These are phyloP conservation scores for Sander vitreus DNA, from an alignment of 2,113 vertebrate species.

Conservation along the genomic window DNA sequence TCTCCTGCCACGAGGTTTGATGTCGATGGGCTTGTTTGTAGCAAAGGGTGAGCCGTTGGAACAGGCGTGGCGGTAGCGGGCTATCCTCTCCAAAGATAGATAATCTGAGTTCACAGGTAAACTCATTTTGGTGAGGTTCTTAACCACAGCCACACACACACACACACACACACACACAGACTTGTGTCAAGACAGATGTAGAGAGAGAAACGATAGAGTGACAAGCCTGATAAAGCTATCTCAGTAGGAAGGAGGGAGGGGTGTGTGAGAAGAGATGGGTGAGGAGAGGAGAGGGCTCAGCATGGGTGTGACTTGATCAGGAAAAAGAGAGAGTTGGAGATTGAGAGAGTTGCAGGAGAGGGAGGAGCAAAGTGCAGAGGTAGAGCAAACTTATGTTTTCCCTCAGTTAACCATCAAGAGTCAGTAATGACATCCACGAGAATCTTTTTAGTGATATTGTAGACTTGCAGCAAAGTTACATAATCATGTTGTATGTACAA, in stretches of 20 bases:
- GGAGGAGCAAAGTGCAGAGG: conserved; percentile 65
- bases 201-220: conserved; percentile 19
- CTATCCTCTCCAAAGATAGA: conserved; percentile 88
- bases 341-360: conserved; percentile 28
- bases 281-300: conserved; percentile 31
- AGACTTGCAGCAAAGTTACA: background rate
- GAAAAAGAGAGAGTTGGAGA: conserved; percentile 39
- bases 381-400: conserved; percentile 52
- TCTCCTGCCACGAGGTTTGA: conserved; percentile 91
- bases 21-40: conserved; percentile 96
- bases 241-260: conserved; percentile 7
- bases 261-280: conserved; percentile 15
- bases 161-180: conserved; percentile 18
- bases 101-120: conserved; percentile 90
- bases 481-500: background rate
- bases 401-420: conserved; percentile 28
- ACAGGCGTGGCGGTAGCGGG: conserved; percentile 88
- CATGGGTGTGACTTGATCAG: conserved; percentile 56
- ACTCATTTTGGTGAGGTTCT: conserved; percentile 85
- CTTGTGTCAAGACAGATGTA: conserved; percentile 17
- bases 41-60: conserved; percentile 91
- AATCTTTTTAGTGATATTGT: background rate
- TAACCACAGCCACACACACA: conserved; percentile 5
- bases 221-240: conserved; percentile 43
- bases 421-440: conserved; percentile 1